Base-by-base conservation (phyloP, 2,888 invertebrate species). In the Enchytraeus crypticus region DNA sequence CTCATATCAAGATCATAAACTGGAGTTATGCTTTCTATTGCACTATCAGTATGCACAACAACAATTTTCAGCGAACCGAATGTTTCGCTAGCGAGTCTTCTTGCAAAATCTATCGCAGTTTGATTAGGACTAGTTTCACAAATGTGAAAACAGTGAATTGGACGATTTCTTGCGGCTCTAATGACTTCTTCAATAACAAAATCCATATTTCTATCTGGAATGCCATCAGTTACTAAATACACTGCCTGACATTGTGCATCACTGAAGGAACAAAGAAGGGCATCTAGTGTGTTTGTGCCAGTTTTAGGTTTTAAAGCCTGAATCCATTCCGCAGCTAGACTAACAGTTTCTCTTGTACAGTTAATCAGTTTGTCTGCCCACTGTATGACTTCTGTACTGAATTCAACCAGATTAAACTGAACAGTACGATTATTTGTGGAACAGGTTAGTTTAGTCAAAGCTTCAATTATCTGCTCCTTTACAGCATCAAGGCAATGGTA, bases 321-420 rank as follows among this genome's bases (percentile, higher is more conserved):
- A 21, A 78, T 70, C 78, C 78, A 78, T 32, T 74, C 71, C 32
- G 68, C 66, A 14, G 78, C 78, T 2, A 77, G 74, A 14, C 70
- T 67, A 0, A 77, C 77, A 30, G 77, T 78, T 59, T 77, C 72
- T 27, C 74, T 74, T 0, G 73, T 73, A 64, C 77, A 78, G 46
- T 71, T 71, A 32, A 78, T 77, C 71, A 77, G 69, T 60, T 74
- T 73, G 63, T 77, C 76, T 3, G 77, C 72, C 78, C 78, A 78
- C 64, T 74, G 75, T 18, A 74, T 74, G 8, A 78, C 75, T 53
- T 74, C 71, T 2, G 75, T 74, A 65, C 75, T 78, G 66, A 77
- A 78, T 62, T 77, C 77, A 38, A 78, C 70, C 18, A 78, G 66
- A 63, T 78, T 78, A 61, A 78, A 78, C 56, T 69, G 69, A 27